phyloP scores from a whole-genome alignment of 1,140 invertebrate genomes.

The Calliphora vicina region DNA sequence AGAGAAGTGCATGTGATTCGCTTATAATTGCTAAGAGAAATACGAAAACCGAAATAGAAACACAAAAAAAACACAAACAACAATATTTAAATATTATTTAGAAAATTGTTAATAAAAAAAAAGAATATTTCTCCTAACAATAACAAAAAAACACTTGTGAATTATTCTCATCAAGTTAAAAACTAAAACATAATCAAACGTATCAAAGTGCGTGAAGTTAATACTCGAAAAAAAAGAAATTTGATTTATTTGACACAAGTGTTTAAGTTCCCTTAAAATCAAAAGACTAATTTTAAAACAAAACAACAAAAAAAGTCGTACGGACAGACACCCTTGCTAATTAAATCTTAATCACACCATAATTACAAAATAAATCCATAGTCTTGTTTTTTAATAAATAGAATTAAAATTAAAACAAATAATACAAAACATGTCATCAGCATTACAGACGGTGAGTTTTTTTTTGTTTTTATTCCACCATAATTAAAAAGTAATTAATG shows the following conservation, averaged over 20 bases:
- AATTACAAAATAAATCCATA: neutral
- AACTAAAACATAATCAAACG: neutral
- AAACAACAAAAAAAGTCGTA: neutral
- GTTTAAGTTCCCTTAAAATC: neutral
- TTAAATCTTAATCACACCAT: neutral
- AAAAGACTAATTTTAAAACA: neutral
- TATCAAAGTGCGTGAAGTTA: neutral
- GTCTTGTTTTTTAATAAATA: neutral
- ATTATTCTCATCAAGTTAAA: neutral
- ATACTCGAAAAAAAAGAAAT: neutral
- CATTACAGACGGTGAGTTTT: neutral
- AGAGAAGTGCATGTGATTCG: neutral
- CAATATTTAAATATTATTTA: neutral
- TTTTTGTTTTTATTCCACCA: neutral
- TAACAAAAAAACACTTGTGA: neutral
- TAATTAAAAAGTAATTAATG: neutral
- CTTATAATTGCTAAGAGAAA: neutral
- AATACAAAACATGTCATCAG: neutral
- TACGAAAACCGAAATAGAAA: too few species aligned
- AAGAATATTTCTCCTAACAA: neutral
- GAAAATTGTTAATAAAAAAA: neutral
- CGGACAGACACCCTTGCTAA: neutral
- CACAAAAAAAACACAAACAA: neutral
- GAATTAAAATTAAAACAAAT: neutral
- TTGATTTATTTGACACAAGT: neutral